A percentile compares a stretch with the other conserved stretches of the same genome.
phyloP scores from a whole-genome alignment of 92 coral and sea anemone genomes.

The Heliopora coerulea region DNA sequence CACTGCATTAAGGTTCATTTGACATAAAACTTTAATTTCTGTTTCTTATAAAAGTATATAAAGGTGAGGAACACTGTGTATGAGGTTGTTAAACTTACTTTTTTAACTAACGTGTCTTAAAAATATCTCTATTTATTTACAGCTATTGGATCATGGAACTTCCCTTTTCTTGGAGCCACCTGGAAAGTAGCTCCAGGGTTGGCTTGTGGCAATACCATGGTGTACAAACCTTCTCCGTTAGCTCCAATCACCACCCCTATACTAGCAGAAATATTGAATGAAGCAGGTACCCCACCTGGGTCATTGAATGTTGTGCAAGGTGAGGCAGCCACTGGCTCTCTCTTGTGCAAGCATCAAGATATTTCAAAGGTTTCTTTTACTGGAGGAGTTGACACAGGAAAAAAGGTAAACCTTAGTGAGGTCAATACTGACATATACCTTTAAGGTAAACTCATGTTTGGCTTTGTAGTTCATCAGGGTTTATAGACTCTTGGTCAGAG shows the following conservation, averaged over 20 bases:
- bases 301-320: slow-evolving; percentile 87
- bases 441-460: no score
- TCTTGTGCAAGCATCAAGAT: slow-evolving; percentile 72
- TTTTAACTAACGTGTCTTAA: no score
- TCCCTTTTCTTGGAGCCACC: slow-evolving; percentile 81
- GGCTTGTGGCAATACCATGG: slow-evolving; percentile 92
- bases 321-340: slow-evolving; percentile 77
- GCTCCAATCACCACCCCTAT: slow-evolving; percentile 82
- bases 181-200: slow-evolving; percentile 95
- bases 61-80: no score
- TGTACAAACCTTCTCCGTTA: slow-evolving; percentile 91
- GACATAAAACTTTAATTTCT: no score
- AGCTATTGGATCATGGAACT: slow-evolving; percentile 99
- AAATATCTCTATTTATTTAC: no score
- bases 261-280: slow-evolving; percentile 83
- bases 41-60: no score
- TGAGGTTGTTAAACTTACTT: no score
- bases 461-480: no score
- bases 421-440: neutral
- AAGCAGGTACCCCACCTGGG: slow-evolving; percentile 86
- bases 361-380: slow-evolving; percentile 89
- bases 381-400: slow-evolving; percentile 91
- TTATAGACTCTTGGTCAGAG: no score
- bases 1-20: no score
- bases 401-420: slow-evolving; percentile 53